phyloP scores from a whole-genome alignment of 2,888 invertebrate species.

The Pandemis cinnamomeana region DNA sequence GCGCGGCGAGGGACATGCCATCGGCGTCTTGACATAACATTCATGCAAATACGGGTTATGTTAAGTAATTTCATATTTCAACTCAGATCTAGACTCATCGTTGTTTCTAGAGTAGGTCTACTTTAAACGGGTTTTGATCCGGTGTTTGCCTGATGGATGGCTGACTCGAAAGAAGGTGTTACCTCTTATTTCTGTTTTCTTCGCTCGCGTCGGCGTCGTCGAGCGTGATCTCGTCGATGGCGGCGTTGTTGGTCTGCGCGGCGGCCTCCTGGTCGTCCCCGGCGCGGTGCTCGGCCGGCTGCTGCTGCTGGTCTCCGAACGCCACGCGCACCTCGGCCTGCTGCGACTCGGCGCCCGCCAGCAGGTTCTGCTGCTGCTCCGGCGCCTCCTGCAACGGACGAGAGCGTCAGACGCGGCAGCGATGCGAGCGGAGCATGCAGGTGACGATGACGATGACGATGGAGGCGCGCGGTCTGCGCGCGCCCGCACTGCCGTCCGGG shows the following conservation, averaged over 20 bases:
- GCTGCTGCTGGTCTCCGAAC: conserved; percentile 50
- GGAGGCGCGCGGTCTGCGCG: conserved; percentile 69
- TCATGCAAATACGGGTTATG: background rate
- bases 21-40: background rate
- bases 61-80: too few relatives aligned
- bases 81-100: background rate
- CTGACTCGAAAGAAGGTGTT: background rate
- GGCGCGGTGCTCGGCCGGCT: conserved; percentile 57
- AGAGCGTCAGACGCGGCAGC: conserved; percentile 46
- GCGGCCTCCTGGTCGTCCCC: conserved; percentile 79
- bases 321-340: conserved; percentile 43
- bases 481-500: conserved; percentile 77
- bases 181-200: conserved; percentile 92
- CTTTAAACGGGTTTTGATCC: too few relatives aligned
- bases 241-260: conserved; percentile 86
- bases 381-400: conserved; percentile 57
- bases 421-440: conserved; percentile 53
- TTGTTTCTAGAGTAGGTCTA: background rate
- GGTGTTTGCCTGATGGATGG: too few relatives aligned
- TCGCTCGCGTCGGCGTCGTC: conserved; percentile 89
- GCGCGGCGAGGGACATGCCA: background rate
- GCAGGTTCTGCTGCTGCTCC: conserved; percentile 76
- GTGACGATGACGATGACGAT: conserved; percentile 53
- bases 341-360: conserved; percentile 83
- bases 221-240: conserved; percentile 88